These are phyloP conservation scores for Sesamia inferens DNA, from an alignment of 2,888 invertebrate species.

Conservation along the genomic window DNA sequence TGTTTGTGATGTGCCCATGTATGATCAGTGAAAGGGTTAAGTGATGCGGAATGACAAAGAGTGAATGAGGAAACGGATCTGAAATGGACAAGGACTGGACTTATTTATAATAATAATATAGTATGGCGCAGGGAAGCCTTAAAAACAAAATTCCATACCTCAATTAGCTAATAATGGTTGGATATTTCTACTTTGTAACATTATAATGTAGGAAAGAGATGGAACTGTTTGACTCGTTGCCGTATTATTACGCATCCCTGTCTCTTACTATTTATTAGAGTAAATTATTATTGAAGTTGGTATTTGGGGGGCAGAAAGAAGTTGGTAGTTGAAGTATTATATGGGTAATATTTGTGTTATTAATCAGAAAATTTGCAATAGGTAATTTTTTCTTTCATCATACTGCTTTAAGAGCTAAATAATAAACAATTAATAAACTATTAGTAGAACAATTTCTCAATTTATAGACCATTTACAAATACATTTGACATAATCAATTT, in stretches of 20 bases:
- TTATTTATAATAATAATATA: slow-evolving; percentile 36
- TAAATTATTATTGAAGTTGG: slow-evolving; percentile 61
- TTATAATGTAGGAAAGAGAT: slow-evolving; percentile 30
- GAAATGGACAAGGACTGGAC: slow-evolving; percentile 33
- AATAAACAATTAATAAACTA: background rate
- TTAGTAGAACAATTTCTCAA: background rate
- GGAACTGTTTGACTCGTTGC: slow-evolving; percentile 31
- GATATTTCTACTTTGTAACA: slow-evolving; percentile 17
- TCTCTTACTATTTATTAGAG: slow-evolving; percentile 63
- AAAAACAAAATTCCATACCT: slow-evolving; percentile 13
- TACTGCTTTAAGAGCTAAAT: background rate
- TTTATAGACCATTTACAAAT: background rate
- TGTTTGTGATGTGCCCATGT: slow-evolving; percentile 49
- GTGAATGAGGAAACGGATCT: slow-evolving; percentile 35
- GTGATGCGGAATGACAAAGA: slow-evolving; percentile 19
- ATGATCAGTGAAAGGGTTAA: slow-evolving; percentile 36
- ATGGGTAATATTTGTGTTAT: slow-evolving; percentile 43
- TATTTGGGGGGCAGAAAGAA: slow-evolving; percentile 34
- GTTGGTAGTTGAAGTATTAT: slow-evolving; percentile 40
- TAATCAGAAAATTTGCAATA: background rate
- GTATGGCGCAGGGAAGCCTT: slow-evolving; percentile 49
- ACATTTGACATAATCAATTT: background rate
- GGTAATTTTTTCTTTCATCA: background rate
- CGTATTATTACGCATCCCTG: slow-evolving; percentile 44
- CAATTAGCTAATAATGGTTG: slow-evolving; percentile 15